Base-by-base conservation (phyloP, 2,797 vertebrate genomes). In the Sebastes umbrosus region DNA sequence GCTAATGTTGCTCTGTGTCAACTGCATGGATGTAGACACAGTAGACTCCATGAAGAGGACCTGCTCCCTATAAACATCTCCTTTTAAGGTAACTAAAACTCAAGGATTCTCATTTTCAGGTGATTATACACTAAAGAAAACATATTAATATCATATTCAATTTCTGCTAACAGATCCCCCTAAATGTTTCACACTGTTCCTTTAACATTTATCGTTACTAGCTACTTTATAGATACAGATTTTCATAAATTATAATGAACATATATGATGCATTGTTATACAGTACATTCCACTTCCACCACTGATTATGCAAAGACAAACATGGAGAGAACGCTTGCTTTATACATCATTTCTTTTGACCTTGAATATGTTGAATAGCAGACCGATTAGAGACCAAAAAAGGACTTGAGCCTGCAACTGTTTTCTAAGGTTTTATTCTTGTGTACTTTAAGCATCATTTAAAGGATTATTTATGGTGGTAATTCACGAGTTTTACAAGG, bases 401-500 rank as follows among this genome's bases (percentile, higher is more conserved):
- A 60, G 25, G 68, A 69, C 69, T 62, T 29, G 43, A 75, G 59
- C 7, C 46, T 54, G 55, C 12, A 70, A 13, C 73, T 67, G 3
- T 59, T 78, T 75, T 62, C 64, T n/a, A 63, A 34, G 31, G 75
- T 77, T 82, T 82, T 65, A 29, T 27, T 75, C 18, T 78, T 78
- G 68, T 76, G 57, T 69, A 70, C 65, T 84, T 82, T 59, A 82
- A 68, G 59, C 63, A 29, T 79, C 82, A 82, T 77, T 73, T 24
- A 67, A 72, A 71, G 60, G 77, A 83, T 81, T 87, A 89, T 83
- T 86, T 85, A 73, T 82, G 62, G 77, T 75, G 72, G 63, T 75
- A 84, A 88, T 91, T 92, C 80, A 75, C 22, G 74, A 77, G 78
- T 90, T 91, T 86, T 82, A 78, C 80, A 87, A 91, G 90, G 75